Evolutionary conservation across 2,888 invertebrate species (phyloP).

Genomic region (Eupithecia subumbrata): DNA sequence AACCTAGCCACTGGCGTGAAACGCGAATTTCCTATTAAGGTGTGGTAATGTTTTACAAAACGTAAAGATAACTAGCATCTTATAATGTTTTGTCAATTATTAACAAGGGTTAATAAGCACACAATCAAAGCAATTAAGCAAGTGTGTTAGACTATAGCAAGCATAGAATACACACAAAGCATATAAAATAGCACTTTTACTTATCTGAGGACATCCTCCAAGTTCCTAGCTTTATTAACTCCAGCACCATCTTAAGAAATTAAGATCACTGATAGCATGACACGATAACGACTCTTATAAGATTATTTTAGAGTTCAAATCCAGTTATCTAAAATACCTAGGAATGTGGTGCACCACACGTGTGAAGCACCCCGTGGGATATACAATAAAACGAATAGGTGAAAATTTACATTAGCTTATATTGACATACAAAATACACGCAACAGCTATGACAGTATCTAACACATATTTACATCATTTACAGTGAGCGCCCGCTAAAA

Average conservation of each 20-base stretch:
- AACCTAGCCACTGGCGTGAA: not conserved
- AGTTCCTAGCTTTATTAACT: conserved; percentile 16
- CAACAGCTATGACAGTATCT: conserved; percentile 60
- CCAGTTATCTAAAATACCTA: not conserved
- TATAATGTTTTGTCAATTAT: too few relatives aligned
- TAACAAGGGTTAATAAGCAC: too few relatives aligned
- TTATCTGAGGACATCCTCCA: conserved; percentile 24
- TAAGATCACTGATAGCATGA: not conserved
- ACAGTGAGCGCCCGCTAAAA: conserved; percentile 33
- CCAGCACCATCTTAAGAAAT: not conserved
- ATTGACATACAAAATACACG: conserved; percentile 80
- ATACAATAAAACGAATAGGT: conserved; percentile 69
- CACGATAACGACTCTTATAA: not conserved
- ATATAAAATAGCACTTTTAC: conserved; percentile 15
- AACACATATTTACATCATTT: conserved; percentile 53
- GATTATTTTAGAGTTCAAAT: not conserved
- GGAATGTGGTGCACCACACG: not conserved
- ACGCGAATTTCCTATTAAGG: not conserved
- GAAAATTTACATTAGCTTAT: conserved; percentile 79
- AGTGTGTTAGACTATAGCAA: conserved; percentile 12
- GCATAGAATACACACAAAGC: conserved; percentile 9
- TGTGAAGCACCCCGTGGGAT: conserved; percentile 22
- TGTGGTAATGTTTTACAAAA: not conserved
- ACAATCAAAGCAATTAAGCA: too few relatives aligned
- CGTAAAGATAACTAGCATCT: not conserved